phyloP scores from a whole-genome alignment of 1,140 invertebrate species.

The Hyles euphorbiae region DNA sequence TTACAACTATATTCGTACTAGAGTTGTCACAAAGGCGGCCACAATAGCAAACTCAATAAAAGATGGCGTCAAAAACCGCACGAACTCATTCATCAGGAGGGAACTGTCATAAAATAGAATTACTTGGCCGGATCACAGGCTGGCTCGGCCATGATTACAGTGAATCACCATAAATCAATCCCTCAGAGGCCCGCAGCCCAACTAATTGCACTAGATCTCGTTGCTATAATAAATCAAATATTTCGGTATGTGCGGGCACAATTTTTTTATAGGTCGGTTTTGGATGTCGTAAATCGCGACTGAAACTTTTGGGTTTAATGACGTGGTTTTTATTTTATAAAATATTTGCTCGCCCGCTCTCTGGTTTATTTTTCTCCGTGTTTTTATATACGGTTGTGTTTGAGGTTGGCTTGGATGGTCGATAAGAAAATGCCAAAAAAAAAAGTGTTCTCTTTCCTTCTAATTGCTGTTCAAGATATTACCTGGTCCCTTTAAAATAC shows the following conservation, averaged over 20 bases:
- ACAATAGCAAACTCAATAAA: slow-evolving; percentile 37
- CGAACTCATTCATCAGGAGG: slow-evolving; percentile 36
- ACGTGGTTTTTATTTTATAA: slow-evolving; percentile 20
- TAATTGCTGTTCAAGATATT: no score
- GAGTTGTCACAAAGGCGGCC: slow-evolving; percentile 20
- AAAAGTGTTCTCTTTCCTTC: no score
- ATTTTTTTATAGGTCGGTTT: slow-evolving; percentile 45
- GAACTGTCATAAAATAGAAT: slow-evolving; percentile 51
- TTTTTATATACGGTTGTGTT: no score
- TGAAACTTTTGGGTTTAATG: slow-evolving; percentile 36
- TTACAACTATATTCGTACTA: slow-evolving; percentile 1
- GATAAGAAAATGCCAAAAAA: no score
- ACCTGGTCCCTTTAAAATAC: no score
- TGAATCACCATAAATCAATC: slow-evolving; percentile 66
- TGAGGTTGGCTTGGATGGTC: no score
- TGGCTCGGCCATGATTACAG: slow-evolving; percentile 54
- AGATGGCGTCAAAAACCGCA: slow-evolving; percentile 53
- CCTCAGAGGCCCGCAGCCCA: slow-evolving; percentile 57
- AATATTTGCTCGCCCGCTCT: neutral
- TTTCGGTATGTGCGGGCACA: slow-evolving; percentile 42
- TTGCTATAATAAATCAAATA: slow-evolving; percentile 57
- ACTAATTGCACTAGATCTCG: slow-evolving; percentile 56
- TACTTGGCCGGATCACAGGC: slow-evolving; percentile 48
- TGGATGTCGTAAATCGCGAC: slow-evolving; percentile 35
- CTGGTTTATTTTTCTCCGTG: neutral